Percentiles rank a stretch among this genome's conserved stretches.
Evolutionary conservation across 2,888 invertebrate genomes (phyloP).

Genomic region (Scaptomyza reducta): DNA sequence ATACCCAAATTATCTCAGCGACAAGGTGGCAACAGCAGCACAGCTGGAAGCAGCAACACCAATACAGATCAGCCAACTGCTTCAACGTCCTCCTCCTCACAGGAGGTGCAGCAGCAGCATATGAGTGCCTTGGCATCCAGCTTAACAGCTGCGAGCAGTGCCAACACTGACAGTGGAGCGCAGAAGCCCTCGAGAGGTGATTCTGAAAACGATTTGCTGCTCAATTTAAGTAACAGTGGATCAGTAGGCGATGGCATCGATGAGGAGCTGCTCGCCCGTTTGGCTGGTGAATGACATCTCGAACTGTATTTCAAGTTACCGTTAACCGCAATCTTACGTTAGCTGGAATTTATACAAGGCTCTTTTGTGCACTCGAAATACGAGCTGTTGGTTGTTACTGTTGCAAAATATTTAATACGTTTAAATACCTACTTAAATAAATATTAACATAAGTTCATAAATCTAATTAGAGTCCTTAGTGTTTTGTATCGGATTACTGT

Average conservation of each 20-base stretch:
- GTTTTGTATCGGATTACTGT: not conserved
- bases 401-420: not conserved
- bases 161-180: slow-evolving; percentile 9
- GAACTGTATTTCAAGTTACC: slow-evolving; percentile 2
- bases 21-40: slow-evolving; percentile 25
- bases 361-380: slow-evolving; percentile 1
- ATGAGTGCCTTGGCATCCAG: slow-evolving; percentile 19
- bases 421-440: not conserved
- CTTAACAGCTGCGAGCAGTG: slow-evolving; percentile 18
- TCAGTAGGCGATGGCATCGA: slow-evolving; percentile 60
- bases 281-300: slow-evolving; percentile 73
- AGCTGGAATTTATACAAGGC: slow-evolving; percentile 19
- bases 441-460: not conserved
- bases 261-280: slow-evolving; percentile 69
- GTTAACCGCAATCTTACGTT: slow-evolving; percentile 16
- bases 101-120: slow-evolving; percentile 27
- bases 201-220: slow-evolving; percentile 35
- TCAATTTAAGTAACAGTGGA: slow-evolving; percentile 37
- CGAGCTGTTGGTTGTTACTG: slow-evolving; percentile 18
- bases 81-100: slow-evolving; percentile 32
- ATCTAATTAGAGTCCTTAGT: not conserved
- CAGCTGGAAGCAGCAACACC: slow-evolving; percentile 28
- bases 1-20: slow-evolving; percentile 91
- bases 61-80: slow-evolving; percentile 34
- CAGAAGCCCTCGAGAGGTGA: slow-evolving; percentile 16